A percentile compares a stretch with the other conserved stretches of the same genome.
These are phyloP conservation scores for Chrysomallon squamiferum DNA, from an alignment of 1,140 invertebrate genomes.

Conservation along the genomic window DNA sequence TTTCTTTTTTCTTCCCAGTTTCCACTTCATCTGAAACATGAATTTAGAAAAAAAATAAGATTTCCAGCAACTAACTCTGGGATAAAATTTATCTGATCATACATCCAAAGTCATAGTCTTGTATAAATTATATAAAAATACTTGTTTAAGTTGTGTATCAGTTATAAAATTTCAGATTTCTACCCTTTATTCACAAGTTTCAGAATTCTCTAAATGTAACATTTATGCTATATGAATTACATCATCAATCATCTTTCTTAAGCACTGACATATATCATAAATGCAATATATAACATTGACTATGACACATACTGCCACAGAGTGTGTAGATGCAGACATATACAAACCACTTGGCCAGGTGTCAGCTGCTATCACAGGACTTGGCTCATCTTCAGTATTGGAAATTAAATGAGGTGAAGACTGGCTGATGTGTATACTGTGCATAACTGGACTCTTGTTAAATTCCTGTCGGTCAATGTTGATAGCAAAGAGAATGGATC, in stretches of 20 bases:
- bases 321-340: too few species aligned
- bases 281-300: too few species aligned
- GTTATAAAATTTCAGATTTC: too few species aligned
- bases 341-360: not conserved
- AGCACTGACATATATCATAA: too few species aligned
- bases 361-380: constrained; percentile 58
- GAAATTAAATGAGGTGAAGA: constrained; percentile 5
- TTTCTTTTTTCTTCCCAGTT: constrained; percentile 61
- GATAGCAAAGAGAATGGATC: constrained; percentile 87
- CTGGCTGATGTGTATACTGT: constrained; percentile 32
- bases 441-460: constrained; percentile 65
- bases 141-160: too few species aligned
- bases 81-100: constrained; percentile 6
- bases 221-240: too few species aligned
- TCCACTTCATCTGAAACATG: not conserved
- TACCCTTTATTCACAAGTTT: too few species aligned
- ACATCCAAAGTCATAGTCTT: constrained; percentile 10
- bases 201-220: too few species aligned
- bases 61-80: not conserved
- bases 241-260: too few species aligned
- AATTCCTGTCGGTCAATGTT: constrained; percentile 85
- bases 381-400: constrained; percentile 44
- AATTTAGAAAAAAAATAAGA: not conserved
- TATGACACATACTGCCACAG: too few species aligned
- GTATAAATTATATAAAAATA: too few species aligned